Base-by-base conservation (phyloP, 1,140 invertebrate species). In the Drosophila ercepeae region DNA sequence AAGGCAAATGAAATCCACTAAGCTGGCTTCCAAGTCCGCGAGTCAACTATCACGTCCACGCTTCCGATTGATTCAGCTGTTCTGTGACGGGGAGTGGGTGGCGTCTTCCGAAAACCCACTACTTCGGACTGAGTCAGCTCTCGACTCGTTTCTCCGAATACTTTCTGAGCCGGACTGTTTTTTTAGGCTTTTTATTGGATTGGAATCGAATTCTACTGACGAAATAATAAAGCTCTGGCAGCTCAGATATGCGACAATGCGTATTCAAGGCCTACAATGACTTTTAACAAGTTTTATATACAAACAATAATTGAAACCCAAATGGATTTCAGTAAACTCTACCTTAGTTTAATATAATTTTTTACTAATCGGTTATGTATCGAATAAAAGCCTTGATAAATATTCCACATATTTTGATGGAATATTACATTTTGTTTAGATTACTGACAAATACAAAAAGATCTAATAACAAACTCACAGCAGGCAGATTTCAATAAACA, bases 21-120 rank as follows among this genome's bases (percentile, higher is more conserved):
- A 32, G 5, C 21, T 57, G 6, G 11, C 36, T 19, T 32, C 4
- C 27, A 11, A 52, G 34, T 53, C 23, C 23, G 34, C 32, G 46
- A 63, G 19, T 41, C 29, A 39, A 46, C 23, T 54, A 13, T 18
- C 14, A 19, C 14, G 39, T 19, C 39, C 6, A 36, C 39, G 14
- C 16, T 8, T 6, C 11, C 52, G 36, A 71, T 71, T 71, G 48
- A 61, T 72, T 53, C 68, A 72, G 68, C 69, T 72, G 69, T 72
- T 72, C 55, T 57, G 23, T 9, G 39, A 9, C 6, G 39, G 39
- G 14, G 16, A 36, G 44, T 44, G 14, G n/a, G 13, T 34, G 25
- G 2, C 45, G 14, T 27, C 52, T 49, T 67, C 34, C 42, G 63
- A 52, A 27, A 60, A 44, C 27, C 23, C n/a, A 19, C 29, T 18